Percentiles rank a stretch among this genome's conserved stretches.
Conservation (phyloP, 2,797 vertebrate genomes). For the Diglossa cyanea region DNA sequence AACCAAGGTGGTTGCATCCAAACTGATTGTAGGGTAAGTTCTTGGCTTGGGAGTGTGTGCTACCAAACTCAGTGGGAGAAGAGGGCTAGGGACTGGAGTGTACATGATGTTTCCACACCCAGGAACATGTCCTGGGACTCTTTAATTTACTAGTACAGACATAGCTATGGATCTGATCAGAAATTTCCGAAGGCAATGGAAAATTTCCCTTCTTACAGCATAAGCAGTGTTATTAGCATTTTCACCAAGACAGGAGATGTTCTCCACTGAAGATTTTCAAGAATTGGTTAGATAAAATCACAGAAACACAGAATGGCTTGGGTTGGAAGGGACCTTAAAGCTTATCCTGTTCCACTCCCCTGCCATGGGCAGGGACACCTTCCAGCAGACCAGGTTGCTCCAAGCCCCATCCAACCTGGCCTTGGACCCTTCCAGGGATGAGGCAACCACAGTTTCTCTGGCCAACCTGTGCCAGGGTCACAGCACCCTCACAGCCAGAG, state of each 20-base stretch:
- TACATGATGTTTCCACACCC: too few species aligned
- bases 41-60: neutral
- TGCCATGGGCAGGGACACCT: neutral
- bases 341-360: neutral
- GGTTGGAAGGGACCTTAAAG: neutral
- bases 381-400: neutral
- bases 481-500: neutral
- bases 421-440: neutral
- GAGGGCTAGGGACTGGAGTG: neutral
- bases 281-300: neutral
- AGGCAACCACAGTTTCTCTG: neutral
- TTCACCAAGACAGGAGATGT: neutral
- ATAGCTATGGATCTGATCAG: neutral
- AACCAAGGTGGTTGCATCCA: neutral
- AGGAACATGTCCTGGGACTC: neutral
- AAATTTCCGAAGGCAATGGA: neutral
- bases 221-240: neutral
- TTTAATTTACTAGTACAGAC: neutral
- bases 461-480: neutral
- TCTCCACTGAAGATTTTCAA: neutral
- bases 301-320: neutral
- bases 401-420: accelerated
- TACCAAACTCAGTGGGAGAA: neutral
- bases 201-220: neutral
- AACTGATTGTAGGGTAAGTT: neutral